Evolutionary conservation across 2,797 vertebrate species (phyloP).

Genomic region (Dendrocincla tyrannina): DNA sequence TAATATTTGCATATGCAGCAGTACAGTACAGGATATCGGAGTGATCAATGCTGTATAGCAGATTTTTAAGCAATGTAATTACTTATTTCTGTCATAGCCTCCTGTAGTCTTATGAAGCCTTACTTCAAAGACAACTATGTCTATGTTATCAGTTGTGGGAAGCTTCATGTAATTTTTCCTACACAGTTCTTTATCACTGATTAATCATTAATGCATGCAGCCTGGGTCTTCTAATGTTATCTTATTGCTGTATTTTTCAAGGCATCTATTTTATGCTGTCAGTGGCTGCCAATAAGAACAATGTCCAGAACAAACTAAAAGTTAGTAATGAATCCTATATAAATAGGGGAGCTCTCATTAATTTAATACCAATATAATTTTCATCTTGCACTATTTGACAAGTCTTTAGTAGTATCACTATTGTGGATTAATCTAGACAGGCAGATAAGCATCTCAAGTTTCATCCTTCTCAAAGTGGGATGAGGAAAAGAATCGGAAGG

Average conservation of each 20-base stretch:
- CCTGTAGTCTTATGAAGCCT: background rate
- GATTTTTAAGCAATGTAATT: background rate
- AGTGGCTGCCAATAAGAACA: background rate
- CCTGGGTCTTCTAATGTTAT: background rate
- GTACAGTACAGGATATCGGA: background rate
- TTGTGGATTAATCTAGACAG: background rate
- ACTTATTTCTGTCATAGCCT: background rate
- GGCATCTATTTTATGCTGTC: background rate
- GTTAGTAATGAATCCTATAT: background rate
- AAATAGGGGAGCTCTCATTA: background rate
- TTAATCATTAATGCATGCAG: background rate
- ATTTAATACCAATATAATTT: background rate
- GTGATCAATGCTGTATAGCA: fast-evolving
- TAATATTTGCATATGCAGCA: background rate
- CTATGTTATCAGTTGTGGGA: background rate
- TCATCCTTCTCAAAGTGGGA: background rate
- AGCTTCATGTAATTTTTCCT: background rate
- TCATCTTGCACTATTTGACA: background rate
- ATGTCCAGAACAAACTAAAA: background rate
- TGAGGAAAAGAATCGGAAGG: background rate
- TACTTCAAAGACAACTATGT: background rate
- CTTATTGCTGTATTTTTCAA: background rate
- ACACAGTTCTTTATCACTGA: background rate
- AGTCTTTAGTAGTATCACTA: background rate
- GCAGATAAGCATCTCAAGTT: background rate